Base-by-base conservation (phyloP, 1,140 invertebrate genomes). In the Procambarus virginalis region DNA sequence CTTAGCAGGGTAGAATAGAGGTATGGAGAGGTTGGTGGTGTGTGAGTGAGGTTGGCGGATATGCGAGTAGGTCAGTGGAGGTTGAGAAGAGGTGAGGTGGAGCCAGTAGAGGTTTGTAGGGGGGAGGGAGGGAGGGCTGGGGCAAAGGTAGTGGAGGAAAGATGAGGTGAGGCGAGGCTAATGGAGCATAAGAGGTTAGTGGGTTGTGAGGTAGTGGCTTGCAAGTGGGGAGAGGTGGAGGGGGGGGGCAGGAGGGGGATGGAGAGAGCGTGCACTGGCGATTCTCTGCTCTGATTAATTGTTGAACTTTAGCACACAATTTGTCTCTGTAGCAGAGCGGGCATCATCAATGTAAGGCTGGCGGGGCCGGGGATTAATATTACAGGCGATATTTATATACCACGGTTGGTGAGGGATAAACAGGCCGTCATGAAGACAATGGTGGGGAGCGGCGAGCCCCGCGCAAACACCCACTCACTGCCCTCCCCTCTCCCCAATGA, bases 251-350 rank as follows among this genome's bases (percentile, higher is more conserved):
- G 22, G 51, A 70, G 48, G 55, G 81, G 46, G 60, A 70, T 14
- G 20, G 64, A 83, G 81, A 10, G 60, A 22, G 20, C 22, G 34
- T 17, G 60, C 60, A 4, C 22, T 51, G 78, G 55, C 49, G 78
- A 80, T 80, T 80, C 78, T 80, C 78, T 49, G 68, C 5, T 46
- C 60, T 84, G 82, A 84, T 84, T 84, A 84, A 84, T 84, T 84
- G 82, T 73, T 84, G 82, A 84, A 84, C 82, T 84, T 84, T 83
- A 60, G 81, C 64, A 73, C 64, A 73, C 82, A 84, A 84, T 84
- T 84, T 84, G 82, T 84, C 82, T 84, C 82, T 84, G 82, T 84
- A 84, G 10, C 60, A 22, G 14, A 49, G 64, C 64, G 48, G 46
- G 60, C 82, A 84, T 84, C 82, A 84, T 68, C 82, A 84, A 84